Evolutionary conservation across 2,888 invertebrate species (phyloP), one percentile per base, ranked within the genome.

Genomic region (Nycteola revayana): DNA sequence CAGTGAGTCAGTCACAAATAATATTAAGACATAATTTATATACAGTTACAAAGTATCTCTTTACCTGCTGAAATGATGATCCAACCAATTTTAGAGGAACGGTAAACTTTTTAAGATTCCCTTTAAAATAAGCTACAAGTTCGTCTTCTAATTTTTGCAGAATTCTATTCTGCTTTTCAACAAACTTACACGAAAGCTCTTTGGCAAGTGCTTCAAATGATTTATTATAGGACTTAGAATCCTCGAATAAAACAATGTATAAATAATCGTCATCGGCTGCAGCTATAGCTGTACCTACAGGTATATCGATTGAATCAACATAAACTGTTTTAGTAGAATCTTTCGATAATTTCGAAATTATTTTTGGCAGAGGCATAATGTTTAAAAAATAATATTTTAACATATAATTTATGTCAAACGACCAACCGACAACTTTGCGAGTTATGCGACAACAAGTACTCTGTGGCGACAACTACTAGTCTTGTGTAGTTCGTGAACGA

Each of bases 1-100:
- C n/a, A n/a, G n/a, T n/a, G n/a, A n/a, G n/a, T n/a, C n/a, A n/a
- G n/a, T n/a, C n/a, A n/a, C n/a, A n/a, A n/a, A n/a, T n/a, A n/a
- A n/a, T n/a, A n/a, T n/a, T n/a, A n/a, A n/a, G n/a, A n/a, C n/a
- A n/a, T n/a, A n/a, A n/a, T n/a, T n/a, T n/a, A n/a, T n/a, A n/a
- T n/a, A 14, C 22, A n/a, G n/a, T n/a, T n/a, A n/a, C n/a, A n/a
- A n/a, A n/a, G n/a, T n/a, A n/a, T n/a, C n/a, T n/a, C 42, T 37
- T 18, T 49, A 86, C 88, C 70, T 81, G 80, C 64, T 87, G 87
- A 64, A 86, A 89, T 22, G 79, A 73, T 0, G 87, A 76, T 7
- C 88, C 89, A 45, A 72, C 49, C 7, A 63, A 66, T 66, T 80
- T 78, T n/a, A 86, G 41, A 5, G 83, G 78, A 8, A 76, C 52